Conservation (phyloP, 92 coral and sea anemone species). For the Montipora capitata region DNA sequence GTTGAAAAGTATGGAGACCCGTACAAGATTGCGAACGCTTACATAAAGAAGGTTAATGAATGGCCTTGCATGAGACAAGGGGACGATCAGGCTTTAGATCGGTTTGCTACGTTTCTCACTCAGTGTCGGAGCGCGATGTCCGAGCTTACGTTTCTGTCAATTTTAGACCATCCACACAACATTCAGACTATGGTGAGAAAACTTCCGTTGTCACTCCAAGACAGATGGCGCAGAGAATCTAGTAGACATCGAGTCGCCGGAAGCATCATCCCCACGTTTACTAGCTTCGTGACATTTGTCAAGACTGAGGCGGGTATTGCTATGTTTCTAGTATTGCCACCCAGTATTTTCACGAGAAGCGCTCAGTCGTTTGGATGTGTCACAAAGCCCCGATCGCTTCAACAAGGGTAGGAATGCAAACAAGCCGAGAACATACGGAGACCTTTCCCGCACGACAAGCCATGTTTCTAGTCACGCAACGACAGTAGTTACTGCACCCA, state of each 20-base stretch:
- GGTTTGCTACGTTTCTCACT: constrained; percentile 58
- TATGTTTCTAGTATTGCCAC: no score
- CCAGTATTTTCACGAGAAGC: constrained; percentile 72
- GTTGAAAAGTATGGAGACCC: no score
- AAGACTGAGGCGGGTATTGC: constrained; percentile 66
- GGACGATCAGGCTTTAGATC: constrained; percentile 10
- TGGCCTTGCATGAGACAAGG: no score
- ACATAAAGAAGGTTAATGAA: no score
- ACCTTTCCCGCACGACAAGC: background rate
- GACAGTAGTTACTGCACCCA: constrained; percentile 4
- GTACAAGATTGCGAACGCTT: no score
- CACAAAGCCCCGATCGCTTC: constrained; percentile 17
- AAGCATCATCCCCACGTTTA: constrained; percentile 38
- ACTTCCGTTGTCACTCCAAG: constrained; percentile 63
- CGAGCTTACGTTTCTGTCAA: constrained; percentile 47
- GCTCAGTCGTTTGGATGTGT: constrained; percentile 35
- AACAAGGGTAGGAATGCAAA: constrained; percentile 19
- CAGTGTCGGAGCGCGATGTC: constrained; percentile 74
- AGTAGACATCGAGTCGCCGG: constrained; percentile 1
- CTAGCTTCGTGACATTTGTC: constrained; percentile 46
- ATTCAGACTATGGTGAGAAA: constrained; percentile 63
- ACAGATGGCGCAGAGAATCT: constrained; percentile 65
- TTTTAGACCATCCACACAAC: constrained; percentile 73
- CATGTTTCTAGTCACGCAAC: no score
- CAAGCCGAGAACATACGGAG: constrained; percentile 3